Evolutionary conservation across 2,888 invertebrate species (phyloP), one percentile per base, ranked within the genome.

Genomic region (Agrotis clavis): DNA sequence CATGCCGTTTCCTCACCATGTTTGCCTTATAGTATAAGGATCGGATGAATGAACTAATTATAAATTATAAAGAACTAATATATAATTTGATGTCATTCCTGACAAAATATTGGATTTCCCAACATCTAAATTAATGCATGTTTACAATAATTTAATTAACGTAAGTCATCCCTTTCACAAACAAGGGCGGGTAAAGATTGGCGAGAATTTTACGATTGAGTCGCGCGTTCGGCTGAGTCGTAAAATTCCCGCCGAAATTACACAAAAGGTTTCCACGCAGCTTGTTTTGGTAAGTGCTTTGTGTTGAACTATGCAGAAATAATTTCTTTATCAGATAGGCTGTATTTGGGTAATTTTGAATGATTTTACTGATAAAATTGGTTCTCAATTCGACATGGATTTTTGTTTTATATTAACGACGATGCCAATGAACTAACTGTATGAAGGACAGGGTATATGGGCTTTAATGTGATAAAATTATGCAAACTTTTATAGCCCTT

Each of bases 181-280:
- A 50, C 13, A 60, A 76, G n/a, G 60, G 21, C 50, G 21, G 53
- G 53, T 60, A 76, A 60, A 74, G 16, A 54, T 54, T 13, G 41
- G 2, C 6, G 41, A 56, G 35, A 35, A 3, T 6, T 57, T 45
- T 45, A 16, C 19, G 41, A 57, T n/a, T 3, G n/a, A 56, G 56
- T 6, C 56, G 35, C 14, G 35, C n/a, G 41, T 57, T 19, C 18
- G 13, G 41, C 18, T 1, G 2, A 45, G 21, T 51, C 60, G 50
- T 61, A 21, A 61, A 77, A 56, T 21, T 77, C 56, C 21, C 70
- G 70, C 61, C 35, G 11, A 70, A 69, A 73, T 64, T 50, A 45
- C 41, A 50, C 41, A 41, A 14, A 35, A n/a, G n/a, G 41, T 45
- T 9, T 6, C 16, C 7, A 47, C 21, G 30, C 19, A 51, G 30